A percentile compares a stretch with the other conserved stretches of the same genome.
Conservation (phyloP, 2,797 vertebrate species). For the Pelobates cultripes region DNA sequence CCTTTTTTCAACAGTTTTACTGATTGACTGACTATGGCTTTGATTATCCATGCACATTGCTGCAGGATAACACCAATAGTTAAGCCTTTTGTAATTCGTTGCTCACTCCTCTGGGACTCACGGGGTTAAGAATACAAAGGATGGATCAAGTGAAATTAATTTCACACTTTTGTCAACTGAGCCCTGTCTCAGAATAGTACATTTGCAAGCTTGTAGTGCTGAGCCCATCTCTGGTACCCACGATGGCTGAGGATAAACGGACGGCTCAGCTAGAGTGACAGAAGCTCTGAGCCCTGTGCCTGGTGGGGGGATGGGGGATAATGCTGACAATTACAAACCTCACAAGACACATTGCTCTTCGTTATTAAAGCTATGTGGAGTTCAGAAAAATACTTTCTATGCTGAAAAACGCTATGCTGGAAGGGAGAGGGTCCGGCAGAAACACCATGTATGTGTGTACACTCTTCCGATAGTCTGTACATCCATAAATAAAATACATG, state of each 20-base stretch:
- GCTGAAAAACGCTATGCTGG: constrained; percentile 58
- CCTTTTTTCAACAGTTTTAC: constrained; percentile 71
- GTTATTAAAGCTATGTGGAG: constrained; percentile 61
- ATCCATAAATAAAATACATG: constrained; percentile 25
- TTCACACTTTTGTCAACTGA: neutral
- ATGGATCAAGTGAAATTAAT: neutral
- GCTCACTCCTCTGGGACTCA: neutral
- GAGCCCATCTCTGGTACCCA: neutral
- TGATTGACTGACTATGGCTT: constrained; percentile 60
- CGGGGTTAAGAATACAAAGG: neutral
- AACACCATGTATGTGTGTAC: neutral
- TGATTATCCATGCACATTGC: constrained; percentile 71
- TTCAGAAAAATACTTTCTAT: constrained; percentile 55
- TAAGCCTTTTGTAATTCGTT: constrained; percentile 35
- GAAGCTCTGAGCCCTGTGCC: constrained; percentile 40
- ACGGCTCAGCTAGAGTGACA: neutral
- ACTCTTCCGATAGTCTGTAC: neutral
- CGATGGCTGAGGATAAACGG: neutral
- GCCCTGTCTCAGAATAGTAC: neutral
- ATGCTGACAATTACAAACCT: constrained; percentile 66
- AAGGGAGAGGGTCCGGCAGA: constrained; percentile 29
- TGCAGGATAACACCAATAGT: constrained; percentile 61
- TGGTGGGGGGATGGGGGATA: constrained; percentile 57
- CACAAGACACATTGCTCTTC: constrained; percentile 60
- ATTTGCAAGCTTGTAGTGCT: neutral